Evolutionary conservation across 2,888 invertebrate genomes (phyloP), one percentile per base, ranked within the genome.

Genomic region (Itoplectis maculator): DNA sequence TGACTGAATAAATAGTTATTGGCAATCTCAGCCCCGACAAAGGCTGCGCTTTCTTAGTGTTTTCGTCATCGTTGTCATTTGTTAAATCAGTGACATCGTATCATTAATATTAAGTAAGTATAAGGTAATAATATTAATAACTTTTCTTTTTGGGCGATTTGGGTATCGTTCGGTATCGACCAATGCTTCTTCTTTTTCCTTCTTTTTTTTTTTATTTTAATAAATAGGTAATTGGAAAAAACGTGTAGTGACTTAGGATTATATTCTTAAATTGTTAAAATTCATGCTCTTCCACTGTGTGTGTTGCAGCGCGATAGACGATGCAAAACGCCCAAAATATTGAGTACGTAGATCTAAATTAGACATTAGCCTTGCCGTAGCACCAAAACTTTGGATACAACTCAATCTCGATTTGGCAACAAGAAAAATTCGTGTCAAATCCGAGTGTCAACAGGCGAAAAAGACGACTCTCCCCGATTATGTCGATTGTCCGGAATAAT

Each of bases 301-400:
- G n/a, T 63, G 59, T 75, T 47, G 59, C 65, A 20, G 51, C 63
- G 77, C 76, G 76, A 78, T 81, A 79, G 87, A 85, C 75, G 79
- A 86, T 88, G 86, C 88, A 88, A 86, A 90, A 87, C 90, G 88
- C 88, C 88, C 90, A 89, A 87, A 85, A 84, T 85, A 74, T 82
- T 87, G 88, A 89, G 87, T 90, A 88, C 85, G 88, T 84, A 88
- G 84, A 87, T 86, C 91, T 91, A 88, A 88, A 88, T 89, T 88
- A 59, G 35, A 88, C 87, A 88, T 88, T 29, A 29, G 86, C 89
- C 86, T 87, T 81, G 89, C 90, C 87, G 83, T 89, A 88, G 89
- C 90, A 88, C 87, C 84, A 82, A 87, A 84, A 84, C 86, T 87
- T 85, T 86, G 84, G 86, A 83, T 85, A 83, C 15, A 51, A 75